Conservation (phyloP, 2,797 vertebrate genomes). For the Selene dorsalis region DNA sequence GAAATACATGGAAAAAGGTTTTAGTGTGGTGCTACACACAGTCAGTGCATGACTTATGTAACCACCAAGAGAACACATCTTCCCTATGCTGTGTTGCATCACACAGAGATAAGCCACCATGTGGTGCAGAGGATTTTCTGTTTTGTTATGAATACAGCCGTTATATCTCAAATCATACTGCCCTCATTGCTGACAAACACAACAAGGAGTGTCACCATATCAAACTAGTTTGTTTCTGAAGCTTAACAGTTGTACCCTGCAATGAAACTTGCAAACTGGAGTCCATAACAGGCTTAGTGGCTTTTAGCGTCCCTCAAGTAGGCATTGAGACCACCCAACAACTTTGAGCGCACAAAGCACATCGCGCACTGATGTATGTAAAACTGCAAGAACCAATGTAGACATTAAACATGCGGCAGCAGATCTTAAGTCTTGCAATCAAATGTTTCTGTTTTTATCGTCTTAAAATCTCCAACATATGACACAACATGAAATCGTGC, state of each 20-base stretch:
- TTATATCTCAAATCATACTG: conserved; percentile 55
- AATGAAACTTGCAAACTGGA: conserved; percentile 45
- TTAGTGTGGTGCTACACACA: conserved; percentile 26
- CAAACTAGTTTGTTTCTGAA: conserved; percentile 49
- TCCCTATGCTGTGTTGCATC: conserved; percentile 62
- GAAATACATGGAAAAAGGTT: conserved; percentile 19
- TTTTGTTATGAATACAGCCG: conserved; percentile 74
- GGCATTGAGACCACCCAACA: conserved; percentile 51
- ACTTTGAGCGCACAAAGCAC: conserved; percentile 29
- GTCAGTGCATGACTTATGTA: conserved; percentile 50
- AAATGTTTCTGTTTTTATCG: conserved; percentile 33
- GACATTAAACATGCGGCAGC: conserved; percentile 44
- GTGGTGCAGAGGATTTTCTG: conserved; percentile 62
- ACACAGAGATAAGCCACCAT: conserved; percentile 65
- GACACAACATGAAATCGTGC: conserved; percentile 11
- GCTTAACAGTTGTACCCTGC: conserved; percentile 40
- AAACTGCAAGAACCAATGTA: conserved; percentile 31
- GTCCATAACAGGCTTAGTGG: conserved; percentile 36
- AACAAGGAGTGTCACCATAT: conserved; percentile 51
- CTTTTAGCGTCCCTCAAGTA: conserved; percentile 45
- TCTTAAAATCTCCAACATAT: conserved; percentile 23
- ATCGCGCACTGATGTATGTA: conserved; percentile 32
- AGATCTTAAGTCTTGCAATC: conserved; percentile 36
- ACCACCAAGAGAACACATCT: conserved; percentile 46
- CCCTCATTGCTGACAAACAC: conserved; percentile 54